Conservation (phyloP, 1,140 invertebrate species). For the Latrodectus geometricus region DNA sequence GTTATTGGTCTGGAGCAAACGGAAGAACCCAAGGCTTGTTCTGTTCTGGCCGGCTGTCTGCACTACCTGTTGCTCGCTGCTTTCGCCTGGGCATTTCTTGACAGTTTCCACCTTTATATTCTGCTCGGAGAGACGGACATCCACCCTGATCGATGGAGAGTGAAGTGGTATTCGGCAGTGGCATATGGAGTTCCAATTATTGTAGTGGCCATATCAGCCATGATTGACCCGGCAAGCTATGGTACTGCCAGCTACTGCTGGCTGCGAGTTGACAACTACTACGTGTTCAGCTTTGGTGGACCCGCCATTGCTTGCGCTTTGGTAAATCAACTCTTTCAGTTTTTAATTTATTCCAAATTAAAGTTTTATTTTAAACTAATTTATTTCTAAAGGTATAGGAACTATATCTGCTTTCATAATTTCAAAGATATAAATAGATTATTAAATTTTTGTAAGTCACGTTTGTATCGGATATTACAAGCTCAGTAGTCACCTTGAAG, state of each 20-base stretch:
- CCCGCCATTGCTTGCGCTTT: conserved; percentile 77
- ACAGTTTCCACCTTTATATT: conserved; percentile 94
- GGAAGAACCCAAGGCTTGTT: conserved; percentile 85
- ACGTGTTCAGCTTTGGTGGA: conserved; percentile 92
- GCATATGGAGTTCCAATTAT: conserved; percentile 85
- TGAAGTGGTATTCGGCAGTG: conserved; percentile 81
- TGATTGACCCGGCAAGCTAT: conserved; percentile 85
- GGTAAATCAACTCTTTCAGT: conserved; percentile 35
- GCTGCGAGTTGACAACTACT: conserved; percentile 87
- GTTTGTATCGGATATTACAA: too few species aligned
- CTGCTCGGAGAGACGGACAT: conserved; percentile 93
- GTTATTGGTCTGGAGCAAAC: conserved; percentile 91
- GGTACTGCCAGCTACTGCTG: conserved; percentile 89
- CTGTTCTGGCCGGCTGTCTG: conserved; percentile 88
- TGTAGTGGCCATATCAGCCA: conserved; percentile 81
- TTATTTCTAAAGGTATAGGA: too few species aligned
- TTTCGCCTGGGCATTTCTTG: conserved; percentile 83
- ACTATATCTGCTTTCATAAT: too few species aligned
- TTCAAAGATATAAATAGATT: too few species aligned
- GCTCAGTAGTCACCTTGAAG: too few species aligned
- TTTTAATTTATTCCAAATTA: background rate
- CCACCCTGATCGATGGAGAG: conserved; percentile 75
- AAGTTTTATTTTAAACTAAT: background rate
- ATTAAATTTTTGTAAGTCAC: too few species aligned
- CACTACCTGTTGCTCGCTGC: conserved; percentile 96